These are phyloP conservation scores for Sinonovacula constricta DNA, from an alignment of 1,140 invertebrate genomes.

Conservation along the genomic window DNA sequence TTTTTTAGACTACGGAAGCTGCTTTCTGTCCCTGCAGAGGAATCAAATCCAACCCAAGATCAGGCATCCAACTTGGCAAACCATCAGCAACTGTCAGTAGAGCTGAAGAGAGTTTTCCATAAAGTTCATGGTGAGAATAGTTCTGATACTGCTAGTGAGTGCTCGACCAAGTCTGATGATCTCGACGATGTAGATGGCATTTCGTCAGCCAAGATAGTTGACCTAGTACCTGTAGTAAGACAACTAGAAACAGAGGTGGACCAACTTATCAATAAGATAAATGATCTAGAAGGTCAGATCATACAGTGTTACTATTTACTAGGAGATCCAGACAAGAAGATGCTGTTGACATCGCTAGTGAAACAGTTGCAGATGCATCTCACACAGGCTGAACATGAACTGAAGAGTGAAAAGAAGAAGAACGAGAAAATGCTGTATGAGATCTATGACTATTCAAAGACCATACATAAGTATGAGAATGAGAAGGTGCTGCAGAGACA, in stretches of 20 bases:
- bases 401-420: constrained; percentile 54
- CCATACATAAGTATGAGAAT: constrained; percentile 60
- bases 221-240: constrained; percentile 5
- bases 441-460: constrained; percentile 60
- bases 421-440: constrained; percentile 59
- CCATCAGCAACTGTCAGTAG: constrained; percentile 15
- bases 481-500: constrained; percentile 46
- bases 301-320: constrained; percentile 58
- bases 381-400: constrained; percentile 49
- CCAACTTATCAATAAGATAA: constrained; percentile 47
- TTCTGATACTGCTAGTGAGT: background rate
- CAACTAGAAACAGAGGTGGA: constrained; percentile 51
- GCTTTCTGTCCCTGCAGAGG: constrained; percentile 13
- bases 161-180: constrained; percentile 1
- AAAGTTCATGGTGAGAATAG: constrained; percentile 52
- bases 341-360: constrained; percentile 50
- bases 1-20: background rate
- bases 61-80: constrained; percentile 6
- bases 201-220: background rate
- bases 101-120: constrained; percentile 44
- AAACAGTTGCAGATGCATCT: constrained; percentile 48
- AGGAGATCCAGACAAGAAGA: constrained; percentile 56
- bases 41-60: constrained; percentile 13
- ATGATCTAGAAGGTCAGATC: constrained; percentile 52
- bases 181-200: constrained; percentile 23